Base-by-base conservation (phyloP, 2,797 vertebrate species). In the Heteromormyrus szaboi region DNA sequence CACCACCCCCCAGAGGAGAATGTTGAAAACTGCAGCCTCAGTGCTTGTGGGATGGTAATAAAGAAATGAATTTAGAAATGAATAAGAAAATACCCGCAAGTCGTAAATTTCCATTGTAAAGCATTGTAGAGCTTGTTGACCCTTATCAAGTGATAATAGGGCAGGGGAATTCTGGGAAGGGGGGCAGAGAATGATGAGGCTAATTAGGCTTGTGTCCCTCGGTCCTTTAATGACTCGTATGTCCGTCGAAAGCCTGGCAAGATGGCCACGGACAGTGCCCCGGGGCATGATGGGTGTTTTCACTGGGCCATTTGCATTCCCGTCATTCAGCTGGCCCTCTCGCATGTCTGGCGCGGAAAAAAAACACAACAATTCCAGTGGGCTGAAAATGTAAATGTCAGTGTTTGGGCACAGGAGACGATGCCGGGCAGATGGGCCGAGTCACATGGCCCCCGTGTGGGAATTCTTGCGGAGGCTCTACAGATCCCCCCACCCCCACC, bases 371-470 rank as follows among this genome's bases (percentile, higher is more conserved):
- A n/a, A 81, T 81, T 46, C 41, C 76, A 46, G 76, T 44, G 76
- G 76, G 76, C 41, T 44, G 76, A 44, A 46, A 81, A 81, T 81
- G 76, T 81, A 81, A 81, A 81, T 81, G 37, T 81, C 76, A 81
- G 19, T 46, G 76, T 81, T 81, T 81, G 41, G 76, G 76, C 76
- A 81, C 76, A 81, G 41, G 41, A 81, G 76, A 41, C 72, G 17
- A 81, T 81, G 76, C 76, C n/a, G 76, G 44, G 76, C 76, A 81
- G 76, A 81, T 81, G 76, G 76, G 76, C 76, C 17, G 76, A 81
- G 76, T 44, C 76, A 46, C 76, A 81, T n/a, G 41, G 41, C 76
- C 76, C 62, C 41, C 2, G 7, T 14, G 41, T 14, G 41, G 41
- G 19, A 81, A 81, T 46, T 81, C 22, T 3, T 19, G 19, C 19